These are phyloP conservation scores for Camarhynchus parvulus DNA, from an alignment of 2,113 vertebrate species.

Conservation along the genomic window DNA sequence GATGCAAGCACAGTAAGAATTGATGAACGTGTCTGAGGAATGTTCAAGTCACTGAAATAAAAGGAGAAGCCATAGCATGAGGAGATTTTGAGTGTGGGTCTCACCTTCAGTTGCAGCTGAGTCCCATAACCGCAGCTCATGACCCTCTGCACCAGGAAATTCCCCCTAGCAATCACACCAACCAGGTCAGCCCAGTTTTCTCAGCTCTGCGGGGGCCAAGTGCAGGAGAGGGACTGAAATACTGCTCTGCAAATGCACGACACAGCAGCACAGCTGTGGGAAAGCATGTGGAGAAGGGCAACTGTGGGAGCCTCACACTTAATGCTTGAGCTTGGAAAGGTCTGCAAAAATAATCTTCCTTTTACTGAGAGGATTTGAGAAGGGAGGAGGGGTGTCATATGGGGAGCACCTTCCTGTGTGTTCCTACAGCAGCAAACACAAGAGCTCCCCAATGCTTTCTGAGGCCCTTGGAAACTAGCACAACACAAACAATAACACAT, in stretches of 20 bases:
- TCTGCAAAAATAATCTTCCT: conserved; percentile 53
- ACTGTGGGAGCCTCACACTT: neutral
- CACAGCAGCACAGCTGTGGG: neutral
- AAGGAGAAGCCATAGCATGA: neutral
- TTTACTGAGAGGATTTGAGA: neutral
- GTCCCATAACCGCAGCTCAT: neutral
- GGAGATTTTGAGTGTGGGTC: neutral
- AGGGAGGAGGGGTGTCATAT: neutral
- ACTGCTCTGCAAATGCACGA: neutral
- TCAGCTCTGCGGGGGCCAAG: neutral
- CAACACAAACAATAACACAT: conserved; percentile 9
- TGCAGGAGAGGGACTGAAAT: neutral
- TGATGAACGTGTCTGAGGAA: neutral
- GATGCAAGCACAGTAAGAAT: neutral
- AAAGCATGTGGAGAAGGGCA: neutral
- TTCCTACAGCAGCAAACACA: conserved; percentile 30
- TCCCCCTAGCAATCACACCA: neutral
- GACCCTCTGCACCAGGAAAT: neutral
- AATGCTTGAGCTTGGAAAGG: neutral
- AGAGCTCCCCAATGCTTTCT: neutral
- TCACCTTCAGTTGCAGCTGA: neutral
- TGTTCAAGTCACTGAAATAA: accelerated
- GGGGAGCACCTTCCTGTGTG: conserved; percentile 26
- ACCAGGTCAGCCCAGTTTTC: neutral
- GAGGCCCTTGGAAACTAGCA: conserved; percentile 24